Evolutionary conservation across 2,797 vertebrate genomes (phyloP).

Genomic region (Staurois parvus): DNA sequence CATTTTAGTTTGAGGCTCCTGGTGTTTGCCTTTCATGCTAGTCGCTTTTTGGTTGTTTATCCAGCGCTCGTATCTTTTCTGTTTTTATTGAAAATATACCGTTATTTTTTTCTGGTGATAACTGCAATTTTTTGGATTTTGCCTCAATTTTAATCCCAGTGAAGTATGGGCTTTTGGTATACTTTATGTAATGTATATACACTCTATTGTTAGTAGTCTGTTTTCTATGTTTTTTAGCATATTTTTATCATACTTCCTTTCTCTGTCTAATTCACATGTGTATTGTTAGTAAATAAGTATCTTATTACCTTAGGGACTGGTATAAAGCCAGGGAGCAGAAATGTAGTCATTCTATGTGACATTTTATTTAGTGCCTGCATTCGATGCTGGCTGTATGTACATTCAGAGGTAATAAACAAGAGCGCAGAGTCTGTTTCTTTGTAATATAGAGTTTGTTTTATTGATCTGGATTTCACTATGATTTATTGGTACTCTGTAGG

Average conservation of each 20-base stretch:
- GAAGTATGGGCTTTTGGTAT: no score
- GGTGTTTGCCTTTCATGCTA: no score
- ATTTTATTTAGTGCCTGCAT: background rate
- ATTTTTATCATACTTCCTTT: background rate
- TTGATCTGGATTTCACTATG: conserved; percentile 40
- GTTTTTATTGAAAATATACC: no score
- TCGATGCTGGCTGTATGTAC: background rate
- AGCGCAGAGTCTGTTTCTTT: background rate
- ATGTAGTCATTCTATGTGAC: background rate
- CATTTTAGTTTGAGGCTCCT: no score
- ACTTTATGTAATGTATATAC: background rate
- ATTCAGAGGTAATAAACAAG: background rate
- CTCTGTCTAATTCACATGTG: background rate
- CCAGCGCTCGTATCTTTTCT: no score
- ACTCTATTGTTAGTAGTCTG: background rate
- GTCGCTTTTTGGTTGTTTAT: no score
- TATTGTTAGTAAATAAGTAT: background rate
- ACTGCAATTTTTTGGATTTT: no score
- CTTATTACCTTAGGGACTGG: background rate
- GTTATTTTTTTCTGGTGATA: no score
- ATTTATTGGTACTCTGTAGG: conserved; percentile 36
- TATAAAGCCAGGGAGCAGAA: background rate
- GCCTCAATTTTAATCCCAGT: no score
- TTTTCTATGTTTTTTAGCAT: background rate
- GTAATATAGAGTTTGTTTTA: background rate